Base-by-base conservation (phyloP, 53 echinoderm and acorn worm species). In the Henricia sp. region DNA sequence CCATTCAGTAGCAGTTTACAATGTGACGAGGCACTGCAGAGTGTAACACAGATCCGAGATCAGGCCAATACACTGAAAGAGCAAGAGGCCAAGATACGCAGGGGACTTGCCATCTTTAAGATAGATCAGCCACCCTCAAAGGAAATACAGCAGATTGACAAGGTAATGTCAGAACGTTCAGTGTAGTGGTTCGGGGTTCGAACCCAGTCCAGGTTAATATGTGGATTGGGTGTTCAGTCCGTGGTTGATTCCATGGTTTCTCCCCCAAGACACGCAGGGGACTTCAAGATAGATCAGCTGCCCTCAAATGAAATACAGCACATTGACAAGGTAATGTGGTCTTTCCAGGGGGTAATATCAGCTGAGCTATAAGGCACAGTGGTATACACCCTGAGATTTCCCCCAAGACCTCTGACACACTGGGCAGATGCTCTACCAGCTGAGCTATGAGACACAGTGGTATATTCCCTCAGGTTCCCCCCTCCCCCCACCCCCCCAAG, bases 51-150 rank as follows among this genome's bases (percentile, higher is more conserved):
- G 26, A 88, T 67, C 37, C 70, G 92, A 42, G 99, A 92, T 14
- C 91, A 97, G 67, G 86, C 94, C 20, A 97, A 85, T 37, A 86
- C 67, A 50, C 85, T 97, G 33, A 97, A 97, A 59, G 84, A 88
- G 17, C 94, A 94, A 52, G 99, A 97, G 37, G 94, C 99, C 26
- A 92, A 92, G 50, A 67, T 97, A 28, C 87, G 94, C 69, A 88
- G 92, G 71, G 99, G 99, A n/a, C 91, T 97, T 33, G 92, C 85
- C 43, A 94, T 97, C 90, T 97, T 97, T 74, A 97, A 97, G 74
- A 97, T 97, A 72, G 94, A 97, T 84, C 99, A 94, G 52, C 99
- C 99, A 11, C 99, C 99, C 1, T 91, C 94, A 6, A 97, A 97
- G 67, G 99, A 97, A 64, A 94, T 97, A 55, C 94, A 92, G 48